Conservation (phyloP, 2,113 vertebrate genomes). For the Vireo altiloquus region DNA sequence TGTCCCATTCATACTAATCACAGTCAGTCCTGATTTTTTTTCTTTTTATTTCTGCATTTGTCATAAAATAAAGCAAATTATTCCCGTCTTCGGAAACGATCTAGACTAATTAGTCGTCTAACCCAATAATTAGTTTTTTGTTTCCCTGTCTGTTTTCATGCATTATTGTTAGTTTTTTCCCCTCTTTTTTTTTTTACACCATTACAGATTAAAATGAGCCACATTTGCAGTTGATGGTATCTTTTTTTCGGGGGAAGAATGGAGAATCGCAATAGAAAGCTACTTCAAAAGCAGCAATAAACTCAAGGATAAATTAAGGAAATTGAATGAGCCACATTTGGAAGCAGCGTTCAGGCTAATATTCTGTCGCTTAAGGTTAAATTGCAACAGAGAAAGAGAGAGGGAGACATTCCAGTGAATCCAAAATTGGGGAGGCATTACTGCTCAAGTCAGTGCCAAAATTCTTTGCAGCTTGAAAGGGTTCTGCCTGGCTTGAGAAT, state of each 20-base stretch:
- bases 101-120: conserved; percentile 85
- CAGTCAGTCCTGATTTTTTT: conserved; percentile 78
- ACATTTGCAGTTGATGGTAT: conserved; percentile 84
- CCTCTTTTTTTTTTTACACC: conserved; percentile 76
- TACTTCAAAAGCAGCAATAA: conserved; percentile 83
- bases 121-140: conserved; percentile 88
- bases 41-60: conserved; percentile 86
- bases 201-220: conserved; percentile 85
- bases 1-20: conserved; percentile 83
- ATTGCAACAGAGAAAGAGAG: conserved; percentile 73
- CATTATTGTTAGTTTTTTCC: conserved; percentile 84
- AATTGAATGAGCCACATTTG: conserved; percentile 87
- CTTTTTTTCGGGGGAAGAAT: conserved; percentile 79
- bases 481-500: conserved; percentile 24
- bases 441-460: conserved; percentile 47
- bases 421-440: conserved; percentile 55
- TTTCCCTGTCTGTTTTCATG: conserved; percentile 84
- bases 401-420: conserved; percentile 63
- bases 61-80: conserved; percentile 88
- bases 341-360: conserved; percentile 81
- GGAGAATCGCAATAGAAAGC: conserved; percentile 79
- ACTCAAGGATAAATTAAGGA: conserved; percentile 86
- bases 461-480: conserved; percentile 33
- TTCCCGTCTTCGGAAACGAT: conserved; percentile 83
- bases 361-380: conserved; percentile 84